phyloP scores from a whole-genome alignment of 2,113 vertebrate genomes.

The Osmerus eperlanus region DNA sequence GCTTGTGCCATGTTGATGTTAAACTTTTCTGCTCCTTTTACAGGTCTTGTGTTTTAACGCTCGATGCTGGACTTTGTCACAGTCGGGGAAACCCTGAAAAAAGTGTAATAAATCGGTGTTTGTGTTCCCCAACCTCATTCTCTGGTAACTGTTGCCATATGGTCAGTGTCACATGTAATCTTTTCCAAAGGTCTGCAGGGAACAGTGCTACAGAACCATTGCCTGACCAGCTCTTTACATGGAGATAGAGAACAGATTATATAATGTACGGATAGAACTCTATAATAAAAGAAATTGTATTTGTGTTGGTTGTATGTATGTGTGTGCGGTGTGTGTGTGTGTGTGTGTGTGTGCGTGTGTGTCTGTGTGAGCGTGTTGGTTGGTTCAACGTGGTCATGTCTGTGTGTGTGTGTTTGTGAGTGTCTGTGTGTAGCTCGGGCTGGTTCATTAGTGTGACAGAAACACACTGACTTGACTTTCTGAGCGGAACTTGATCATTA shows the following conservation, averaged over 20 bases:
- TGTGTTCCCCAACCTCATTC: conserved; percentile 17
- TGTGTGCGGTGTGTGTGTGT: background rate
- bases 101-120: conserved; percentile 16
- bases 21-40: conserved; percentile 8
- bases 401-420: conserved; percentile 1
- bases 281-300: background rate
- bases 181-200: conserved; percentile 9
- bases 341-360: background rate
- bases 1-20: conserved; percentile 4
- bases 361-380: background rate
- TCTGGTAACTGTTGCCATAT: conserved; percentile 31
- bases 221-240: background rate
- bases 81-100: conserved; percentile 5
- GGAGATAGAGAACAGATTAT: background rate
- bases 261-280: background rate
- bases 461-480: conserved; percentile 61
- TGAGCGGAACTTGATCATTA: conserved; percentile 63
- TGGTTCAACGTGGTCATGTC: background rate
- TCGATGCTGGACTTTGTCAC: conserved; percentile 29
- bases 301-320: conserved; percentile 25
- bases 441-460: conserved; percentile 40
- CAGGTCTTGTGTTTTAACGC: conserved; percentile 9
- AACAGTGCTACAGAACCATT: background rate
- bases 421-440: background rate
- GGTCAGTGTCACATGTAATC: conserved; percentile 29